Evolutionary conservation across 2,888 invertebrate genomes (phyloP).

Genomic region (Phyllotreta cruciferae): DNA sequence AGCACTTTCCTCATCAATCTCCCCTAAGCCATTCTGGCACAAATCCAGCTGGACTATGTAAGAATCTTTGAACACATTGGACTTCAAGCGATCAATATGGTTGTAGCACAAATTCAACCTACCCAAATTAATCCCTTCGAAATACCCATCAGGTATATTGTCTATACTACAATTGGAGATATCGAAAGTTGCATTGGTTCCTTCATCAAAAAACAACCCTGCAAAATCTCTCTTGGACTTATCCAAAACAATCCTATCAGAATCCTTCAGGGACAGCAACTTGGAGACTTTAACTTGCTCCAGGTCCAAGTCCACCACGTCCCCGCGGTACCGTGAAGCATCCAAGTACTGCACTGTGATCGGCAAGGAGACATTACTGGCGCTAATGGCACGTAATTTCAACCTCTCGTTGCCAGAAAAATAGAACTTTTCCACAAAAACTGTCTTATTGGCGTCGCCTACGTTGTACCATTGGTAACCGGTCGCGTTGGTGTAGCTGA

Average conservation of each 20-base stretch:
- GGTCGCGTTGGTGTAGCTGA: constrained; percentile 31
- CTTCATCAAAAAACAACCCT: constrained; percentile 27
- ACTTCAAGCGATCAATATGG: constrained; percentile 21
- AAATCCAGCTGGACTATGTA: constrained; percentile 33
- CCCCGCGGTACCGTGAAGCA: constrained; percentile 24
- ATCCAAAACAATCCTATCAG: constrained; percentile 23
- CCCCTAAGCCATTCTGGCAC: constrained; percentile 24
- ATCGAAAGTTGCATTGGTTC: constrained; percentile 32
- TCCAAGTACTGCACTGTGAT: constrained; percentile 29
- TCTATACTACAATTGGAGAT: constrained; percentile 32
- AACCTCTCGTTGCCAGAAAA: constrained; percentile 29
- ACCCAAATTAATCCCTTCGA: constrained; percentile 33
- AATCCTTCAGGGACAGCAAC: constrained; percentile 25
- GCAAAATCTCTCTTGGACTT: constrained; percentile 31
- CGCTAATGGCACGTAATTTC: constrained; percentile 26
- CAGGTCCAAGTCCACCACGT: constrained; percentile 23
- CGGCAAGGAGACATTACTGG: constrained; percentile 23
- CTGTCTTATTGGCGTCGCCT: constrained; percentile 26
- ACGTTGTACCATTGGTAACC: constrained; percentile 35
- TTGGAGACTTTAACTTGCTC: constrained; percentile 27
- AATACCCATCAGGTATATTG: constrained; percentile 29
- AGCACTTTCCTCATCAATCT: constrained; percentile 20
- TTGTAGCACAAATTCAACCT: constrained; percentile 35
- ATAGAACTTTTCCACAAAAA: constrained; percentile 29
- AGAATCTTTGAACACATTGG: constrained; percentile 28